These are phyloP conservation scores for Aphelinus atriplicis DNA, from an alignment of 1,140 invertebrate species.

Conservation along the genomic window DNA sequence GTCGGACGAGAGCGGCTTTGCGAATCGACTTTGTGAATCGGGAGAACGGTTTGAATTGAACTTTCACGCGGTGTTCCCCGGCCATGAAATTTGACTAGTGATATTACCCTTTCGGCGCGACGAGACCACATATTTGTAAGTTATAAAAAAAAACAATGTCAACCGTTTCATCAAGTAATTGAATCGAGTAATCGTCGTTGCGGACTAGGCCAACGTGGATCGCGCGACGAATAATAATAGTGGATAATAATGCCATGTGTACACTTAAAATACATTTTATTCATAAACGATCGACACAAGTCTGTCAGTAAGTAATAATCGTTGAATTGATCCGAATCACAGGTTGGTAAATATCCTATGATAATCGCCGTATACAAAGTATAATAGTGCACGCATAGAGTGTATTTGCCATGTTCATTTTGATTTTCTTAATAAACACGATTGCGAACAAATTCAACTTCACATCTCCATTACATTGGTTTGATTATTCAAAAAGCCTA, in stretches of 20 bases:
- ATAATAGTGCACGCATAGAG: constrained; percentile 4
- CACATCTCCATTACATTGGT: constrained; percentile 1
- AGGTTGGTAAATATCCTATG: neutral
- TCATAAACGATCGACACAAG: constrained; percentile 11
- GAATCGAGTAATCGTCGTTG: neutral
- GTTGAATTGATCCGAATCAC: constrained; percentile 23
- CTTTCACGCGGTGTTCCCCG: too few relatives aligned
- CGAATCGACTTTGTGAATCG: too few relatives aligned
- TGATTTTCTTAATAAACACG: constrained; percentile 17
- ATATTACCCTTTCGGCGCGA: too few relatives aligned
- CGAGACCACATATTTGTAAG: too few relatives aligned
- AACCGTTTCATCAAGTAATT: neutral
- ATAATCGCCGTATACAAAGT: neutral
- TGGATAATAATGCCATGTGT: neutral
- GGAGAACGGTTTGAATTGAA: too few relatives aligned
- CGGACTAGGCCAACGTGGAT: too few relatives aligned
- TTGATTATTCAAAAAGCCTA: too few relatives aligned
- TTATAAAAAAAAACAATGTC: too few relatives aligned
- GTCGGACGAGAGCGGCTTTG: too few relatives aligned
- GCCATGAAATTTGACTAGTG: too few relatives aligned
- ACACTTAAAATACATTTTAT: constrained; percentile 27
- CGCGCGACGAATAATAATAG: too few relatives aligned
- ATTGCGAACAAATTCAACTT: constrained; percentile 9
- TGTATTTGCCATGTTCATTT: constrained; percentile 21
- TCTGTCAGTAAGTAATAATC: neutral